phyloP scores from a whole-genome alignment of 2,888 invertebrate species.

The Xestia c-nigrum region DNA sequence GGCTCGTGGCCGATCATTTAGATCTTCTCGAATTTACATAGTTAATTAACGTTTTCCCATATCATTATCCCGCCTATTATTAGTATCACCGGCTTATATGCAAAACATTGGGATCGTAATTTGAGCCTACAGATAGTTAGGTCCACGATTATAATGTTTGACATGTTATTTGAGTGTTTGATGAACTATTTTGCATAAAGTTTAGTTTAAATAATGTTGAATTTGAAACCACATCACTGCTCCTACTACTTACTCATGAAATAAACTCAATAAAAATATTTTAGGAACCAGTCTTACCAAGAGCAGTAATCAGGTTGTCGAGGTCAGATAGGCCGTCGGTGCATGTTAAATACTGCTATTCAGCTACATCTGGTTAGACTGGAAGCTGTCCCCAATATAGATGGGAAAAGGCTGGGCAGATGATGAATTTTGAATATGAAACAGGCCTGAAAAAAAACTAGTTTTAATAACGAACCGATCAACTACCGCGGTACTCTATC shows the following conservation, averaged over 20 bases:
- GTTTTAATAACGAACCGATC: neutral
- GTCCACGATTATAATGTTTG: slow-evolving; percentile 39
- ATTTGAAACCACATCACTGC: neutral
- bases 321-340: too few relatives aligned
- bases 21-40: slow-evolving; percentile 82
- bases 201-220: neutral
- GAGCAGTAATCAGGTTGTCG: too few relatives aligned
- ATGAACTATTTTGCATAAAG: slow-evolving; percentile 27
- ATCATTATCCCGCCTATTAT: slow-evolving; percentile 71
- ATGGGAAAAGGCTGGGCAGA: neutral
- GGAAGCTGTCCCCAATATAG: neutral
- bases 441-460: neutral
- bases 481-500: neutral
- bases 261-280: neutral
- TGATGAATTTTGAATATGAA: neutral
- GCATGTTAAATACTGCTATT: too few relatives aligned
- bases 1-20: slow-evolving; percentile 81
- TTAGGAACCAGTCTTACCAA: neutral
- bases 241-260: neutral
- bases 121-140: slow-evolving; percentile 42
- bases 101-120: slow-evolving; percentile 50
- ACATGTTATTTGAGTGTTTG: slow-evolving; percentile 46
- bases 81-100: slow-evolving; percentile 55
- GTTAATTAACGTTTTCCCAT: slow-evolving; percentile 80
- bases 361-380: too few relatives aligned